Percentiles rank a stretch among this genome's conserved stretches.
These are phyloP conservation scores for Hirundo rustica DNA, from an alignment of 2,797 vertebrate species.

Conservation along the genomic window DNA sequence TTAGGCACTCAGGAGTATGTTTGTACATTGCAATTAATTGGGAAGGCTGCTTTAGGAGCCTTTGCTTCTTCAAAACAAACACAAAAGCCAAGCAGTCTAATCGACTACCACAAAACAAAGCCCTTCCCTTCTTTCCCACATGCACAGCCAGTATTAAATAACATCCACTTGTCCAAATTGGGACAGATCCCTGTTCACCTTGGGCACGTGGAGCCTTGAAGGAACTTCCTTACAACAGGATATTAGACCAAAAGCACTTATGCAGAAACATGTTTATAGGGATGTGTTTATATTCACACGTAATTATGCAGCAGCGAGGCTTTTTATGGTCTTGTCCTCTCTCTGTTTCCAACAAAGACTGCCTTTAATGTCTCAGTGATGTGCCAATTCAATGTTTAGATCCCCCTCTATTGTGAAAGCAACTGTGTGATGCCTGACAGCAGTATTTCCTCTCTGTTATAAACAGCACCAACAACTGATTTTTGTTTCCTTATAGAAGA, in stretches of 20 bases:
- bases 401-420: not conserved
- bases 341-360: not conserved
- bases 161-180: not conserved
- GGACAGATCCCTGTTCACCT: not conserved
- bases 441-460: not conserved
- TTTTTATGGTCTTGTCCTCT: not conserved
- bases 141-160: not conserved
- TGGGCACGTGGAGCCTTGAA: not conserved
- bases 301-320: not conserved
- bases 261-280: not conserved
- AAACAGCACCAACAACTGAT: slow-evolving; percentile 1
- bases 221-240: not conserved
- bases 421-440: slow-evolving; percentile 2
- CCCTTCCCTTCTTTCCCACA: not conserved
- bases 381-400: not conserved
- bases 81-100: not conserved
- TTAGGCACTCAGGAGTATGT: not conserved
- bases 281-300: not conserved
- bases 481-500: slow-evolving; percentile 13
- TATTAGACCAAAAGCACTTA: not conserved
- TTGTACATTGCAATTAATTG: not conserved
- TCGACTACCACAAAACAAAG: not conserved
- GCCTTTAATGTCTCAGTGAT: not conserved
- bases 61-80: not conserved
- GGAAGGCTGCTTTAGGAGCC: not conserved